Base-by-base conservation (phyloP, 2,113 vertebrate species). In the Plestiodon gilberti region DNA sequence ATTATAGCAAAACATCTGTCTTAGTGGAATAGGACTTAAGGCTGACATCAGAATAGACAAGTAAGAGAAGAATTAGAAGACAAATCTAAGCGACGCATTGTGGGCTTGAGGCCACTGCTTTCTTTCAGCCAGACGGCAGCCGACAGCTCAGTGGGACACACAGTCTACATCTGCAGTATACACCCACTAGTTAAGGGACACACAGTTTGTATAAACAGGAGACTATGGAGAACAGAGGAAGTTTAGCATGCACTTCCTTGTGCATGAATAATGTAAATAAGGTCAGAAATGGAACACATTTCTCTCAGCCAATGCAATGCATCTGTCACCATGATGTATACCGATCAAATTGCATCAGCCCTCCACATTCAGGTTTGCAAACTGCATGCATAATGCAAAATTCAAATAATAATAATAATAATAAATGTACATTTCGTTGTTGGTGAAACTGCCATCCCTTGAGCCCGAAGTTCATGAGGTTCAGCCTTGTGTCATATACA, bases 1-100 rank as follows among this genome's bases (percentile, higher is more conserved):
- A 33, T 67, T 85, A 81, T 13, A 28, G n/a, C 79, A 90, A 90
- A 83, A 69, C 65, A 83, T 83, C 40, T 83, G 55, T 73, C 81
- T 78, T 73, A 83, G 48, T 64, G 55, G 55, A 62, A 43, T 33
- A 83, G 81, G 23, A 64, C 18, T 71, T 48, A 61, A 82, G 35
- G 48, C 48, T 83, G 74, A 62, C 84, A 79, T 86, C 77, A 73
- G 69, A 80, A 48, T 40, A 35, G 52, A 25, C 38, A 55, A 78
- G 23, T 62, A 52, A 38, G 38, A 82, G 28, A 82, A 81, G 55
- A 75, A 70, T 62, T 83, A 79, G 40, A 64, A 79, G 59, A 38
- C 82, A 84, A 84, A 78, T 48, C 7, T 62, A 62, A 76, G 20
- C 14, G n/a, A 62, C 33, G 30, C 40, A 38, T 67, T 71, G 55